Evolutionary conservation across 2,797 vertebrate genomes (phyloP).

Genomic region (Notamacropus eugenii): DNA sequence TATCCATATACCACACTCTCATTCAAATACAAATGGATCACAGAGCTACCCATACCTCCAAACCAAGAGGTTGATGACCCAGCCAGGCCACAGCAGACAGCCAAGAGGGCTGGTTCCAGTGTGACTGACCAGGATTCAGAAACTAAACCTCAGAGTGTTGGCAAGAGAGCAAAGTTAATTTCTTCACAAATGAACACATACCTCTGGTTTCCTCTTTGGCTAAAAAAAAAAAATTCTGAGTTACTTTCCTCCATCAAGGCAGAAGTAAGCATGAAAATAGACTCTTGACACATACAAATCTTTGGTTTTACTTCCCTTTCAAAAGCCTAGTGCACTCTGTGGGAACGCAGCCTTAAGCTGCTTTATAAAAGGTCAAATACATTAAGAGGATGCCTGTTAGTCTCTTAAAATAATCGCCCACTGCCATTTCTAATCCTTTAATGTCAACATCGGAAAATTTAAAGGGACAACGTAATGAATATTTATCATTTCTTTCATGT

Average conservation of each 20-base stretch:
- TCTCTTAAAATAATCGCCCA: neutral
- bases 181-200: neutral
- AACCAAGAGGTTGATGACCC: neutral
- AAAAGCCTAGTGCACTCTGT: neutral
- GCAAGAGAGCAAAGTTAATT: neutral
- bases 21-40: neutral
- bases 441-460: neutral
- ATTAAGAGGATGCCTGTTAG: neutral
- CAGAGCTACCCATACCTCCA: neutral
- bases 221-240: neutral
- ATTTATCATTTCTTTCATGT: neutral
- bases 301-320: conserved; percentile 1
- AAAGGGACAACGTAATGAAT: neutral
- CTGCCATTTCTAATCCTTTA: neutral
- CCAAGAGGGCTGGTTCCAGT: neutral
- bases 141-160: neutral
- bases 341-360: neutral
- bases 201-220: neutral
- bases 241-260: neutral
- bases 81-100: neutral
- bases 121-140: neutral
- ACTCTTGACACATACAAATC: neutral
- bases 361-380: neutral
- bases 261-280: neutral
- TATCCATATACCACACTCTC: neutral